A percentile compares a stretch with the other conserved stretches of the same genome.
These are phyloP conservation scores for Nomada goodeniana DNA, from an alignment of 2,888 invertebrate genomes.

Conservation along the genomic window DNA sequence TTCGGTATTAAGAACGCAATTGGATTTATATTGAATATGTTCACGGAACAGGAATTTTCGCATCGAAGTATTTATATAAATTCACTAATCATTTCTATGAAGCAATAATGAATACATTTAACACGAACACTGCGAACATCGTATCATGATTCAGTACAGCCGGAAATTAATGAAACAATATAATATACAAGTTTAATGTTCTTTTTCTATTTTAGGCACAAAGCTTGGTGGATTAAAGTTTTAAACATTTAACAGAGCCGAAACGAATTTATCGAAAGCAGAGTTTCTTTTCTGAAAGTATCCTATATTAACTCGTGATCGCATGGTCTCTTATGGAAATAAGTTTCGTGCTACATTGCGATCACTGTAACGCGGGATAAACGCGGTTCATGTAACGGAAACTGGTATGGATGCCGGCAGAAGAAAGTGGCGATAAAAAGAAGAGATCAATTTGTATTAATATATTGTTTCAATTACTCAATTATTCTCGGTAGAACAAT, in stretches of 20 bases:
- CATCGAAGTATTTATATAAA: too few species aligned
- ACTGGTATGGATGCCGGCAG: slow-evolving; percentile 24
- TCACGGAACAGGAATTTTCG: too few species aligned
- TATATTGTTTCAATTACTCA: neutral
- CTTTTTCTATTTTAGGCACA: neutral
- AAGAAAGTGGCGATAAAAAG: slow-evolving; percentile 9
- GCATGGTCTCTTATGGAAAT: neutral
- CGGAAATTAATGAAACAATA: neutral
- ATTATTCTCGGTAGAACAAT: neutral
- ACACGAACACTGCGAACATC: too few species aligned
- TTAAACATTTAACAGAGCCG: neutral
- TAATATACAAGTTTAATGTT: neutral
- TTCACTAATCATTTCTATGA: too few species aligned
- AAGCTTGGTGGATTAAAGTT: too few species aligned
- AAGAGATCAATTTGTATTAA: neutral
- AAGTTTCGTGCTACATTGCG: neutral
- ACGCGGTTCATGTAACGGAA: slow-evolving; percentile 13
- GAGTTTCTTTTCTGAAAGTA: neutral
- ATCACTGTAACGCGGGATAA: slow-evolving; percentile 6
- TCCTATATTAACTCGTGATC: neutral
- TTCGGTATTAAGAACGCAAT: too few species aligned
- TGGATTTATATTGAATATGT: too few species aligned
- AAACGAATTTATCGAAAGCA: neutral
- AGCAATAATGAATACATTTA: too few species aligned
- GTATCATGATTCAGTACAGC: too few species aligned